Percentiles rank a stretch among this genome's conserved stretches.
Conservation (phyloP, 1,140 invertebrate genomes). For the Cylas formicarius region DNA sequence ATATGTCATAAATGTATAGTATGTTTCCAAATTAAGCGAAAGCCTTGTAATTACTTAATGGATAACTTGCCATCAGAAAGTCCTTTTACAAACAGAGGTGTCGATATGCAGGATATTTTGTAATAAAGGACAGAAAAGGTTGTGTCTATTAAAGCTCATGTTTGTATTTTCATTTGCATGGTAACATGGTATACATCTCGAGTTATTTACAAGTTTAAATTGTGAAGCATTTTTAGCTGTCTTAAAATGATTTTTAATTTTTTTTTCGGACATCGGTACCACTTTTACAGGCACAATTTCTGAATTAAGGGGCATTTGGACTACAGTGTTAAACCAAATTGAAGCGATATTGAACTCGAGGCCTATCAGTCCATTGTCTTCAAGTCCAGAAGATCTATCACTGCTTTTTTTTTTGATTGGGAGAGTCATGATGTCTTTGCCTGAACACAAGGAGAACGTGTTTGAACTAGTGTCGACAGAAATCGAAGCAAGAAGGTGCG, state of each 20-base stretch:
- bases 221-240: constrained; percentile 37
- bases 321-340: constrained; percentile 10
- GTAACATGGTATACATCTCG: constrained; percentile 41
- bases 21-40: constrained; percentile 21
- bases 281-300: constrained; percentile 18
- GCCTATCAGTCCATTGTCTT: constrained; percentile 11
- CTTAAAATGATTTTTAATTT: constrained; percentile 32
- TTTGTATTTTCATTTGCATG: constrained; percentile 38
- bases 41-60: constrained; percentile 28
- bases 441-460: too few relatives aligned
- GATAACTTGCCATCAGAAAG: constrained; percentile 24
- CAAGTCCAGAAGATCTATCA: constrained; percentile 16
- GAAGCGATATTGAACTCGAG: constrained; percentile 17
- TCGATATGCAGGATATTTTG: constrained; percentile 43
- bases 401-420: constrained; percentile 21
- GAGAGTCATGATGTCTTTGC: constrained; percentile 9
- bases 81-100: constrained; percentile 36
- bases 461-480: too few relatives aligned
- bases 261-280: constrained; percentile 21
- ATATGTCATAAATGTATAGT: constrained; percentile 31
- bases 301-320: not conserved
- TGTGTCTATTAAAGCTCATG: constrained; percentile 32
- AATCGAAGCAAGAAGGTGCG: too few relatives aligned
- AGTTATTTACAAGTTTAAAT: constrained; percentile 33
- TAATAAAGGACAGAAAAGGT: constrained; percentile 16